These are phyloP conservation scores for Liodrosophila aerea DNA, from an alignment of 2,888 invertebrate genomes.

Conservation along the genomic window DNA sequence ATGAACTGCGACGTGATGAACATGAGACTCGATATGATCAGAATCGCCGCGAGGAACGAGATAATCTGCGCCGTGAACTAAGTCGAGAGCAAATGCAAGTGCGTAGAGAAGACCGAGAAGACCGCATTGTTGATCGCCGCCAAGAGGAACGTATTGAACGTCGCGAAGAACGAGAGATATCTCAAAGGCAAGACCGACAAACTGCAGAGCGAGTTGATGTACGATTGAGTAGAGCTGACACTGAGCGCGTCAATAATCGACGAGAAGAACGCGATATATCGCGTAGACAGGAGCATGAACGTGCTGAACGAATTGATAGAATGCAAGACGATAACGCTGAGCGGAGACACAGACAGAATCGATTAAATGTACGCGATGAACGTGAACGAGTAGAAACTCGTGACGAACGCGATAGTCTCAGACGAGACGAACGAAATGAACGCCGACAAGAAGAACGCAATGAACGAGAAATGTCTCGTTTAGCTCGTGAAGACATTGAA, in stretches of 20 bases:
- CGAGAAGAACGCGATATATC: not conserved
- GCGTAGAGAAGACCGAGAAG: constrained; percentile 3
- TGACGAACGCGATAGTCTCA: not conserved
- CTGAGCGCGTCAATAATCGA: not conserved
- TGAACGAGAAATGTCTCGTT: too few relatives aligned
- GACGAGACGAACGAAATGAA: not conserved
- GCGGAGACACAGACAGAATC: too few relatives aligned
- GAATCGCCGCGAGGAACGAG: constrained; percentile 1
- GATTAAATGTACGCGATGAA: too few relatives aligned
- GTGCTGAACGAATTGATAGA: not conserved
- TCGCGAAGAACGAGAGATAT: constrained; percentile 2
- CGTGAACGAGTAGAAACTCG: too few relatives aligned
- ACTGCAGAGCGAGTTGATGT: not conserved
- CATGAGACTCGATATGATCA: not conserved
- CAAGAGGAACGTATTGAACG: not conserved
- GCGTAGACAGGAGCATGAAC: not conserved
- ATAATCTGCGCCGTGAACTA: not conserved
- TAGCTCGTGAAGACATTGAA: not conserved
- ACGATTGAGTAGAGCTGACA: not conserved
- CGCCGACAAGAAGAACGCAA: not conserved
- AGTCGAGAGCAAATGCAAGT: not conserved
- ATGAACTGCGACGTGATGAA: not conserved
- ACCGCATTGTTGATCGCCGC: too few relatives aligned
- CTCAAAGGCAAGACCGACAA: constrained; percentile 1
- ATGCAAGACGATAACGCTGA: too few relatives aligned